Evolutionary conservation across 2,888 invertebrate genomes (phyloP).

Genomic region (Leptarthrus brevirostris): DNA sequence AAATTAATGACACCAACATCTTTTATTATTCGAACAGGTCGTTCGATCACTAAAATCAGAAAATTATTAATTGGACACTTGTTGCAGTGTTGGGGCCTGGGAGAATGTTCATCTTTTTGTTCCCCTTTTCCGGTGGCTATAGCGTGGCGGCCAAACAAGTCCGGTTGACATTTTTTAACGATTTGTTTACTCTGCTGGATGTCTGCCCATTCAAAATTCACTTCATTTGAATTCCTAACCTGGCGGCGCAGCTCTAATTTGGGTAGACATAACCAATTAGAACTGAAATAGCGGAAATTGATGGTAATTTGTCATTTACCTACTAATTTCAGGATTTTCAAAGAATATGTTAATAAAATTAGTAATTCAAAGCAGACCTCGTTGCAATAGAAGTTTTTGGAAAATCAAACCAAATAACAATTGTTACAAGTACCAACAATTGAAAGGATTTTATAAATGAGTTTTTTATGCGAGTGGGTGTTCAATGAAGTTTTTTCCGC

Average conservation of each 20-base stretch:
- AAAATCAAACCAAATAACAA: no score
- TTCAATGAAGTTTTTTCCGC: no score
- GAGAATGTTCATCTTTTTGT: neutral
- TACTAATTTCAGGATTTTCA: no score
- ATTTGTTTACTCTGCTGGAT: slow-evolving; percentile 12
- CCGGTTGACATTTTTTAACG: neutral
- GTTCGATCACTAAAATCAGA: neutral
- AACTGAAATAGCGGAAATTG: neutral
- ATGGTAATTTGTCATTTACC: no score
- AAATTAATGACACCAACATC: slow-evolving; percentile 4
- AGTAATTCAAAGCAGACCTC: no score
- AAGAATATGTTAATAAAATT: no score
- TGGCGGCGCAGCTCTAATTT: neutral
- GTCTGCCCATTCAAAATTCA: neutral
- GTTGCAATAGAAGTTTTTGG: no score
- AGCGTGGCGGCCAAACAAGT: neutral
- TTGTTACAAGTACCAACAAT: no score
- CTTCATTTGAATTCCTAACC: neutral
- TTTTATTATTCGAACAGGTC: neutral
- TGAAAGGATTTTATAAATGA: no score
- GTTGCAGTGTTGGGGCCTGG: neutral
- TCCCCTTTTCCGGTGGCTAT: neutral
- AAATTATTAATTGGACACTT: neutral
- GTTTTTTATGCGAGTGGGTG: no score
- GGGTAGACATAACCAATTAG: neutral